Evolutionary conservation across 2,113 vertebrate species (phyloP).

Genomic region (Odontesthes bonariensis): DNA sequence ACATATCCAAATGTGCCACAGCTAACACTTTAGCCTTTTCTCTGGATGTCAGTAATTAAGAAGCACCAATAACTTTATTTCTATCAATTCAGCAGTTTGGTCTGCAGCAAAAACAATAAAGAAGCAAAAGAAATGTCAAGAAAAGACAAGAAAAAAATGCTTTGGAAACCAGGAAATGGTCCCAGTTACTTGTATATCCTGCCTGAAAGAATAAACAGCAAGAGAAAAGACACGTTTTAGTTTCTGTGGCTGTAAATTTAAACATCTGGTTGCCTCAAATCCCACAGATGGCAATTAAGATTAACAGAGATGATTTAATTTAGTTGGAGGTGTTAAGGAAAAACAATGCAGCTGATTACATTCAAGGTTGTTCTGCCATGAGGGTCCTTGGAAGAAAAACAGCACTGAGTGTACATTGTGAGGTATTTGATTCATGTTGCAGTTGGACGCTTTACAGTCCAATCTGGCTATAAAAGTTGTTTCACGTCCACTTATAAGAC

Average conservation of each 20-base stretch:
- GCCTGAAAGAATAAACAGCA: background rate
- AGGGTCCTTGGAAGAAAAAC: slow-evolving; percentile 4
- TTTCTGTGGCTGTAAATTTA: background rate
- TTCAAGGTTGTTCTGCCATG: background rate
- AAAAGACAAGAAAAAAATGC: too few species aligned
- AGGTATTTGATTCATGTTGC: slow-evolving; percentile 32
- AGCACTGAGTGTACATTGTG: background rate
- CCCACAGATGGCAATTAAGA: slow-evolving; percentile 6
- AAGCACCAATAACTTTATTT: too few species aligned
- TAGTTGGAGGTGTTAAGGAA: slow-evolving; percentile 4
- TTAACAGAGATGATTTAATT: background rate
- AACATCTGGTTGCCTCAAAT: slow-evolving; percentile 6
- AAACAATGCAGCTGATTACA: slow-evolving; percentile 16
- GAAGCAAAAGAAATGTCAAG: too few species aligned
- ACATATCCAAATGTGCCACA: too few species aligned
- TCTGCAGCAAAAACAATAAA: too few species aligned
- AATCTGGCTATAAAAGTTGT: slow-evolving; percentile 37
- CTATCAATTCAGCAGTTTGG: too few species aligned
- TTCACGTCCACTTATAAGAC: slow-evolving; percentile 43
- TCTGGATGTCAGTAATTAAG: too few species aligned
- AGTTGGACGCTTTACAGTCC: slow-evolving; percentile 27
- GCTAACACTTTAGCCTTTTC: too few species aligned
- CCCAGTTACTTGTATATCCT: too few species aligned
- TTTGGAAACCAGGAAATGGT: too few species aligned
- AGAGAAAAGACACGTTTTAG: background rate